A percentile compares a stretch with the other conserved stretches of the same genome.
These are phyloP conservation scores for Sorex maritimensis DNA, from an alignment of 2,797 vertebrate genomes.

Conservation along the genomic window DNA sequence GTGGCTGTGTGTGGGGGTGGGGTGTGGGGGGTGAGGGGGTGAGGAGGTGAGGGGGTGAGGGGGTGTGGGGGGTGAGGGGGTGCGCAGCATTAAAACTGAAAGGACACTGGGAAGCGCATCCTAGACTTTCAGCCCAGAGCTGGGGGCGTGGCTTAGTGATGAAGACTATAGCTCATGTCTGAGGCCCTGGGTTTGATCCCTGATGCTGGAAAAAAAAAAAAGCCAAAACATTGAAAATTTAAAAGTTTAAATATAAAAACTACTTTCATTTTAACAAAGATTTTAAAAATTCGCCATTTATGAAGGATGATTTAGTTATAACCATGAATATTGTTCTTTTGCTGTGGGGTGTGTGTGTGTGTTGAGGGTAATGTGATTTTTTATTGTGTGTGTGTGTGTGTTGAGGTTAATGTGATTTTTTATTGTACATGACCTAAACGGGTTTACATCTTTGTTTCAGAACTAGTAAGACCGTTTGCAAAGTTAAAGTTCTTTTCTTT, in stretches of 20 bases:
- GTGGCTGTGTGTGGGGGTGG: neutral
- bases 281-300: constrained; percentile 25
- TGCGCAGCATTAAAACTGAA: constrained; percentile 5
- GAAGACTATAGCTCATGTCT: no score
- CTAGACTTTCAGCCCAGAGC: constrained; percentile 1
- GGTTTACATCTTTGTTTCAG: constrained; percentile 66
- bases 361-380: no score
- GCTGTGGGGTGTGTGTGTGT: neutral
- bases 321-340: constrained; percentile 44
- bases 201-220: no score
- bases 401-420: constrained; percentile 36
- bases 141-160: no score
- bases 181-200: no score
- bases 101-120: constrained; percentile 7
- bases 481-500: constrained; percentile 20
- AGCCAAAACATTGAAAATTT: no score
- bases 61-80: no score
- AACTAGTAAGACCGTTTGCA: constrained; percentile 22
- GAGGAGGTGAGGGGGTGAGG: no score
- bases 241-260: no score
- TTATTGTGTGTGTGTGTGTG: neutral
- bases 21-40: neutral
- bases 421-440: constrained; percentile 39
- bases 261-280: constrained; percentile 33
- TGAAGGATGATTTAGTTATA: constrained; percentile 3